phyloP scores from a whole-genome alignment of 2,797 vertebrate species.

The Diceros bicornis region DNA sequence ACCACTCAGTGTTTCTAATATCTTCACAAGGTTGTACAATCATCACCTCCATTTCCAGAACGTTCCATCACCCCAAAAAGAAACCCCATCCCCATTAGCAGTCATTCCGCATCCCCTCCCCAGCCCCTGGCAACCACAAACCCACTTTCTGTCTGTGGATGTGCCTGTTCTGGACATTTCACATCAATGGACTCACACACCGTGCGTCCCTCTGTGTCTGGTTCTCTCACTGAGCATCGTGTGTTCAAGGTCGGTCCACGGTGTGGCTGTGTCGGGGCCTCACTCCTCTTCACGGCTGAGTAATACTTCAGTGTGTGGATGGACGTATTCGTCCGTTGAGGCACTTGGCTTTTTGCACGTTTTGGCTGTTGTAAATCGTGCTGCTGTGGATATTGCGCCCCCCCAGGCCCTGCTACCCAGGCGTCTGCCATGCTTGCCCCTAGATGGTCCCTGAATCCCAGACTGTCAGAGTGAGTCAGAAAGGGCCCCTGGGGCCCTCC shows the following conservation, averaged over 20 bases:
- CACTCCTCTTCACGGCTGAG: accelerated
- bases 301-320: accelerated
- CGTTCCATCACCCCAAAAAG: not conserved
- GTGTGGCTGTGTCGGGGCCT: accelerated
- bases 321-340: not conserved
- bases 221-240: not conserved
- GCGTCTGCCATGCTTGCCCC: accelerated
- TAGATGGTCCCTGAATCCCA: not conserved
- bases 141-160: not conserved
- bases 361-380: not conserved
- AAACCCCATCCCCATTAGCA: not conserved
- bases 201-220: not conserved
- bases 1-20: not conserved
- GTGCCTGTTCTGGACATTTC: not conserved
- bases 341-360: not conserved
- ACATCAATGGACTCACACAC: accelerated
- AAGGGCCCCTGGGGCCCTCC: not conserved
- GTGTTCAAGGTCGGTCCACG: accelerated
- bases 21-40: not conserved
- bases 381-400: not conserved
- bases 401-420: not conserved
- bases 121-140: accelerated
- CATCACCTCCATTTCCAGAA: not conserved
- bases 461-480: not conserved
- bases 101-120: not conserved